Percentiles rank a stretch among this genome's conserved stretches.
Conservation (phyloP, 2,797 vertebrate genomes). For the Gadopsis marmoratus region DNA sequence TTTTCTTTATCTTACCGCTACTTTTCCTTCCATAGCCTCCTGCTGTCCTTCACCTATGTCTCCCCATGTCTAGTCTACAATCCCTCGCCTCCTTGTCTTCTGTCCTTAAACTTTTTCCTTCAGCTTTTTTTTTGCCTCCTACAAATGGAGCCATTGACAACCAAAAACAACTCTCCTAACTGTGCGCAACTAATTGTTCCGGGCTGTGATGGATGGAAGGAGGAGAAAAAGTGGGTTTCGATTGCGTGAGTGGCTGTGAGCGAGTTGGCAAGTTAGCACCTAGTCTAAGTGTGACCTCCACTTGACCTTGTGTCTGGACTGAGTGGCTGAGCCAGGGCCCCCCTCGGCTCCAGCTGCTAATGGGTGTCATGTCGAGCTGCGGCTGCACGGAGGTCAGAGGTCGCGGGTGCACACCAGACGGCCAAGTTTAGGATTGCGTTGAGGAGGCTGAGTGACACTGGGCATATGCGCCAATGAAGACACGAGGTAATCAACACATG, state of each 20-base stretch:
- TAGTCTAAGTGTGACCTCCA: conserved; percentile 90
- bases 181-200: conserved; percentile 89
- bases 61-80: neutral
- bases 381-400: conserved; percentile 77
- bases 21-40: conserved; percentile 24
- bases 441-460: conserved; percentile 86
- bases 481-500: conserved; percentile 48
- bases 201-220: conserved; percentile 82
- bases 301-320: conserved; percentile 82
- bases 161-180: conserved; percentile 78
- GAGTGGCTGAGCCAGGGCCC: conserved; percentile 58
- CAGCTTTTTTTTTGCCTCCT: conserved; percentile 46
- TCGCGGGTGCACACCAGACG: conserved; percentile 72
- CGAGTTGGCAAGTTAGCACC: conserved; percentile 98
- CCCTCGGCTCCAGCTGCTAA: conserved; percentile 84
- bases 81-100: conserved; percentile 8
- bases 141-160: conserved; percentile 82
- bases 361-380: conserved; percentile 84
- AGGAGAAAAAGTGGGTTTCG: conserved; percentile 68
- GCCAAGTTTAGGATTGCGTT: conserved; percentile 88
- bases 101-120: conserved; percentile 14
- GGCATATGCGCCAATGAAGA: conserved; percentile 86
- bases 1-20: conserved; percentile 18
- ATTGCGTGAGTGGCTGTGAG: conserved; percentile 94
- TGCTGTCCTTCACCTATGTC: conserved; percentile 46